Evolutionary conservation across 2,888 invertebrate genomes (phyloP).

Genomic region (Pterostichus madidus): DNA sequence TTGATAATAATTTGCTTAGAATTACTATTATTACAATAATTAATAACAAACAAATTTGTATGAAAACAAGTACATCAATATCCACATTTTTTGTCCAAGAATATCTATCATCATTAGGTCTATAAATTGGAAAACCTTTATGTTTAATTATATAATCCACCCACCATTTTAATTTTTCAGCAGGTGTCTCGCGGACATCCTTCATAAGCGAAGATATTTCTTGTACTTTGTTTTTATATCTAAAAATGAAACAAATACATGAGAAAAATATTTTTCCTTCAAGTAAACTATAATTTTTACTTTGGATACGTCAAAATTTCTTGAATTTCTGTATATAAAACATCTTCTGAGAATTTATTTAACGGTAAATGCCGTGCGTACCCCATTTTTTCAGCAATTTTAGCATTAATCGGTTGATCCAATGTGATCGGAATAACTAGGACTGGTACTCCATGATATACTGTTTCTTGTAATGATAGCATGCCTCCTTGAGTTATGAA

Average conservation of each 20-base stretch:
- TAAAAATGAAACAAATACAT: no score
- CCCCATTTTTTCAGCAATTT: constrained; percentile 15
- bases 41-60: constrained; percentile 21
- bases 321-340: constrained; percentile 12
- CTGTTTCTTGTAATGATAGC: no score
- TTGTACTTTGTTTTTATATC: constrained; percentile 33
- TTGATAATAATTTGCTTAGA: background rate
- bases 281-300: constrained; percentile 33
- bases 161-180: constrained; percentile 39
- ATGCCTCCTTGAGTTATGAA: no score
- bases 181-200: constrained; percentile 17
- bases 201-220: constrained; percentile 32
- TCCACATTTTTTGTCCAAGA: no score
- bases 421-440: constrained; percentile 40
- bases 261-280: background rate
- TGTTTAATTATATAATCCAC: no score
- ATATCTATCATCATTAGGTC: no score
- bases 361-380: constrained; percentile 31
- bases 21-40: background rate
- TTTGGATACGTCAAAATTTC: constrained; percentile 29
- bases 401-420: constrained; percentile 49
- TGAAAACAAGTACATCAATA: no score
- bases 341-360: constrained; percentile 28
- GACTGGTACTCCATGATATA: constrained; percentile 42
- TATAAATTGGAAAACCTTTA: no score